Conservation (phyloP, 2,797 vertebrate species). For the Gastrophryne carolinensis region DNA sequence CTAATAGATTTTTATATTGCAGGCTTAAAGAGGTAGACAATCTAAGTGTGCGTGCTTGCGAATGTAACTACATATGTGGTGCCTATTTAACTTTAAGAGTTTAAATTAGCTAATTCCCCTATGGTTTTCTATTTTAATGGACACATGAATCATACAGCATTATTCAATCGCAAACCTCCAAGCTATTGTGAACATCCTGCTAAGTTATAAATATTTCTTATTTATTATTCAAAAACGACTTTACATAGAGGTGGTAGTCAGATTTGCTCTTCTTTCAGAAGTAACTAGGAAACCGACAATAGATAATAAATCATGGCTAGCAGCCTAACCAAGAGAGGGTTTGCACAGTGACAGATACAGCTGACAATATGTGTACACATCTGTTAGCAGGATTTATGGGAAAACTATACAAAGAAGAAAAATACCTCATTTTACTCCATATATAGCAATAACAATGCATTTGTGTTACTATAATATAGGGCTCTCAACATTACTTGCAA, state of each 20-base stretch:
- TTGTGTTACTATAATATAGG: too few species aligned
- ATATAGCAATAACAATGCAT: not conserved
- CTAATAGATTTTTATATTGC: too few species aligned
- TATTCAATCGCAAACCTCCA: conserved; percentile 41
- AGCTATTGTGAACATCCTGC: conserved; percentile 48
- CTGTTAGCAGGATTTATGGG: conserved; percentile 66
- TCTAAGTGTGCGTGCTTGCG: too few species aligned
- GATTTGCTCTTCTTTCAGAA: conserved; percentile 63
- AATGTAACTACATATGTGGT: conserved; percentile 46
- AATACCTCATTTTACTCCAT: not conserved
- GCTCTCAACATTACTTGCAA: too few species aligned
- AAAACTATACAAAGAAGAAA: conserved; percentile 63
- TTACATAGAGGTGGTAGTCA: conserved; percentile 59
- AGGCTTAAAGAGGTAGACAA: too few species aligned
- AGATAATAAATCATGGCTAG: conserved; percentile 72
- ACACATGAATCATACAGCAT: conserved; percentile 54
- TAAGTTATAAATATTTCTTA: conserved; percentile 57
- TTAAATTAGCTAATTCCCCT: conserved; percentile 55
- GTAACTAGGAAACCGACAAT: conserved; percentile 63
- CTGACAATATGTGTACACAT: conserved; percentile 66
- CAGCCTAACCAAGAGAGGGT: conserved; percentile 63
- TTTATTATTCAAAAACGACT: conserved; percentile 60
- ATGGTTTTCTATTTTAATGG: conserved; percentile 32
- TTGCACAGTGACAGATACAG: conserved; percentile 68
- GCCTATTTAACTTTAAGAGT: conserved; percentile 53